These are phyloP conservation scores for Eristalinus sepulchralis DNA, from an alignment of 2,888 invertebrate genomes.

Conservation along the genomic window DNA sequence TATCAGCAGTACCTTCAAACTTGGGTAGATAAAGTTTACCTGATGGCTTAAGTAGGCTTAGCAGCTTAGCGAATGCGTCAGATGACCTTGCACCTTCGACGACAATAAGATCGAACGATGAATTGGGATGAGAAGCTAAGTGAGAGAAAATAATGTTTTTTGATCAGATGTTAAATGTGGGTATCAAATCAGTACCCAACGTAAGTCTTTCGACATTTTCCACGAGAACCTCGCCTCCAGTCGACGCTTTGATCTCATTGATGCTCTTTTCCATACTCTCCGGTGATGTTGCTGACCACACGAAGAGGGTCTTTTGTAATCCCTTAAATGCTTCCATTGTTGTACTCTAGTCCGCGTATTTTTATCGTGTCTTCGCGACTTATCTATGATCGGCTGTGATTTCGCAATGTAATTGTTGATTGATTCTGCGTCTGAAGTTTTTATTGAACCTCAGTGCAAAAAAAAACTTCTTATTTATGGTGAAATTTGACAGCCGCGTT, in stretches of 20 bases:
- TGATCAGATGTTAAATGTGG: not conserved
- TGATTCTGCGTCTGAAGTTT: not conserved
- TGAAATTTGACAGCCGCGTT: not conserved
- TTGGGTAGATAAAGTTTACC: conserved; percentile 84
- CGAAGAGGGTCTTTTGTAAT: conserved; percentile 82
- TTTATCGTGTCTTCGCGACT: not conserved
- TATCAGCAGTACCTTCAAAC: conserved; percentile 78
- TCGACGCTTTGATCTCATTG: conserved; percentile 81
- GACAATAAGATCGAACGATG: conserved; percentile 84
- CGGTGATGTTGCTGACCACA: conserved; percentile 83
- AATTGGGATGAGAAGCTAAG: conserved; percentile 83
- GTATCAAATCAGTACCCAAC: conserved; percentile 82
- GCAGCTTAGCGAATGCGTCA: conserved; percentile 82
- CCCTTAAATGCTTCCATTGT: conserved; percentile 79
- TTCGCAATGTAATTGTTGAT: not conserved
- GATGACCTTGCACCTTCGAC: conserved; percentile 78
- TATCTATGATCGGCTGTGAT: not conserved
- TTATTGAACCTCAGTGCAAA: not conserved
- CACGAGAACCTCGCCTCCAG: conserved; percentile 82
- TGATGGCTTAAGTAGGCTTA: conserved; percentile 85
- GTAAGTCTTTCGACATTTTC: conserved; percentile 84
- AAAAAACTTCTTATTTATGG: not conserved
- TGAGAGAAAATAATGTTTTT: conserved; percentile 36
- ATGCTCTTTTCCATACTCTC: conserved; percentile 82
- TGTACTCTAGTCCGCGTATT: not conserved